These are phyloP conservation scores for Silurus lanzhouensis DNA, from an alignment of 2,797 vertebrate genomes.

Conservation along the genomic window DNA sequence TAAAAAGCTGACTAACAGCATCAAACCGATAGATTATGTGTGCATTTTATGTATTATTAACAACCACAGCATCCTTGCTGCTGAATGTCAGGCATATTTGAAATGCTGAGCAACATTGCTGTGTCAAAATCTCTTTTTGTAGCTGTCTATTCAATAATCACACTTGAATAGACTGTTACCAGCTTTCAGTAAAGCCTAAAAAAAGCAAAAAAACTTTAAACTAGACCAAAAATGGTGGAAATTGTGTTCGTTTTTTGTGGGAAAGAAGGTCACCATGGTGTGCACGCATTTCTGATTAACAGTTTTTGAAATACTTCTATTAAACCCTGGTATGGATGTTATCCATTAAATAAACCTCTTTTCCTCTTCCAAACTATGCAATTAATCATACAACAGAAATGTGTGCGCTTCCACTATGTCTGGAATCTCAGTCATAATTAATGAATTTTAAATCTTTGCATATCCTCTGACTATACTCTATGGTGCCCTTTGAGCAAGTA, in stretches of 20 bases:
- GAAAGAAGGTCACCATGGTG: neutral
- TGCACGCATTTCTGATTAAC: neutral
- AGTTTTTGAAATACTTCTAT: too few species aligned
- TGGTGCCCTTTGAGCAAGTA: neutral
- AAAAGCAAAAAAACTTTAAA: neutral
- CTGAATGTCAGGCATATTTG: constrained; percentile 10
- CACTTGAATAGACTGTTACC: neutral
- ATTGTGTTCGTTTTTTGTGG: neutral
- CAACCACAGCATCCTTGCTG: neutral
- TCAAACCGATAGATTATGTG: neutral
- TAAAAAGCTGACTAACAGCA: neutral
- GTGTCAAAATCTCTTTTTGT: constrained; percentile 1
- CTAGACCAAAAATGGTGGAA: neutral
- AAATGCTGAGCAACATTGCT: neutral
- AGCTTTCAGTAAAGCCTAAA: too few species aligned
- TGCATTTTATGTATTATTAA: neutral
- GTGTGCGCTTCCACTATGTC: neutral
- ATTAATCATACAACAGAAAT: neutral
- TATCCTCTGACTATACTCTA: neutral
- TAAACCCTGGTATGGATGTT: neutral
- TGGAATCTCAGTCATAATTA: neutral
- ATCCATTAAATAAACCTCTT: neutral
- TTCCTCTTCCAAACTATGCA: neutral
- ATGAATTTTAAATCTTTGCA: neutral
- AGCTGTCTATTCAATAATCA: constrained; percentile 3